Evolutionary conservation across 2,113 vertebrate species (phyloP).

Genomic region (Tenrec ecaudatus): DNA sequence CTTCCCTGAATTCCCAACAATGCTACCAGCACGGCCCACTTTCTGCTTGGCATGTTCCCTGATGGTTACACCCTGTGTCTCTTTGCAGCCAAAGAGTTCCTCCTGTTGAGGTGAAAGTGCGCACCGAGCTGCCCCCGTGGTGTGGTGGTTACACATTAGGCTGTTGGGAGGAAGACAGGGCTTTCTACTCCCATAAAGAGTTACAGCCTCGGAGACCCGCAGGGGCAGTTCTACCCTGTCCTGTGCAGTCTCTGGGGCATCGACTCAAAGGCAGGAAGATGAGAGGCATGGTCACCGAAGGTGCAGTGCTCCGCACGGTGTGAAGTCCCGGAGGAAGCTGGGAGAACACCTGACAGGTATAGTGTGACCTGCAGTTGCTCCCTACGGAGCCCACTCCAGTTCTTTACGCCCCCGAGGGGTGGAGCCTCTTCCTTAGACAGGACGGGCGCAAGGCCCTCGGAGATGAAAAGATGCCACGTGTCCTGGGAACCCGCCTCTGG

Average conservation of each 20-base stretch:
- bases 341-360: neutral
- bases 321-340: neutral
- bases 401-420: neutral
- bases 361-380: neutral
- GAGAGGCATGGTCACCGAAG: no score
- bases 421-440: neutral
- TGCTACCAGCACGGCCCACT: neutral
- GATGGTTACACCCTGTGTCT: neutral
- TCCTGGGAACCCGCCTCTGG: neutral
- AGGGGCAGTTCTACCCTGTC: no score
- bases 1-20: slow-evolving; percentile 26
- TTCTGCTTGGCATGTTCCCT: neutral
- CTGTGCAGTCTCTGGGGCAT: no score
- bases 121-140: neutral
- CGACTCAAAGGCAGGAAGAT: no score
- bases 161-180: no score
- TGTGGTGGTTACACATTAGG: no score
- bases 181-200: neutral
- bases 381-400: neutral
- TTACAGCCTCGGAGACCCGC: neutral
- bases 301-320: no score
- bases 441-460: slow-evolving; percentile 8
- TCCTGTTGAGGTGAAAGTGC: neutral
- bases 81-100: neutral
- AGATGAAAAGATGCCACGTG: slow-evolving; percentile 29